A percentile compares a stretch with the other conserved stretches of the same genome.
Conservation (phyloP, 2,888 invertebrate genomes). For the Fragum whitleyi region DNA sequence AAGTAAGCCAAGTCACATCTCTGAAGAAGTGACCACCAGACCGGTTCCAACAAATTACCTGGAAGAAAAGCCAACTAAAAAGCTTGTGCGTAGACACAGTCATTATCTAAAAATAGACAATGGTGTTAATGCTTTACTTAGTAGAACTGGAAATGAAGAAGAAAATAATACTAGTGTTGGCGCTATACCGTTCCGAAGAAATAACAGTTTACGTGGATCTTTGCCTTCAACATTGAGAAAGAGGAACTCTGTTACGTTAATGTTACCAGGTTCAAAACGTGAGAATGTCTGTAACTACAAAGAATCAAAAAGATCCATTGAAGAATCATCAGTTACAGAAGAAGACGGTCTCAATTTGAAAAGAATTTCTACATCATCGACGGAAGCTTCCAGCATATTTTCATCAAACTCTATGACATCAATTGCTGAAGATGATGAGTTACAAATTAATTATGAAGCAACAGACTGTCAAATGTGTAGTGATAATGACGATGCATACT, state of each 20-base stretch:
- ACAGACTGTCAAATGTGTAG: conserved; percentile 60
- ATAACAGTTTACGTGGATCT: conserved; percentile 64
- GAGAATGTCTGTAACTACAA: conserved; percentile 66
- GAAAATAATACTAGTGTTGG: conserved; percentile 59
- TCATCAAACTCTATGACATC: conserved; percentile 72
- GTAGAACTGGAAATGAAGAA: conserved; percentile 60
- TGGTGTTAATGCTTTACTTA: conserved; percentile 67
- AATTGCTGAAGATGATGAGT: conserved; percentile 66
- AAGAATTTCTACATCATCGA: conserved; percentile 70
- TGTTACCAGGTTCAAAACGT: conserved; percentile 67
- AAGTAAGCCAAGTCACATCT: conserved; percentile 74
- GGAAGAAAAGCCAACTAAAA: conserved; percentile 60
- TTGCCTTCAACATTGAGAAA: conserved; percentile 62
- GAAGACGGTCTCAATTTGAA: conserved; percentile 67
- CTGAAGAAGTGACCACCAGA: conserved; percentile 83
- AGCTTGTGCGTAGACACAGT: conserved; percentile 69
- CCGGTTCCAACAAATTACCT: conserved; percentile 54
- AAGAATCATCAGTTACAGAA: conserved; percentile 59
- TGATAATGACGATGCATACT: conserved; percentile 62
- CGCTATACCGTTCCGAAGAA: conserved; percentile 68
- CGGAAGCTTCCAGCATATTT: conserved; percentile 69
- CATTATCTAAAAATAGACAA: conserved; percentile 68
- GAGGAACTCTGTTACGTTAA: conserved; percentile 54
- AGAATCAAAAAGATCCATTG: conserved; percentile 65
- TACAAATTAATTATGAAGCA: conserved; percentile 49